These are phyloP conservation scores for Leptinotarsa defecta DNA, from an alignment of 1,140 invertebrate genomes.

Conservation along the genomic window DNA sequence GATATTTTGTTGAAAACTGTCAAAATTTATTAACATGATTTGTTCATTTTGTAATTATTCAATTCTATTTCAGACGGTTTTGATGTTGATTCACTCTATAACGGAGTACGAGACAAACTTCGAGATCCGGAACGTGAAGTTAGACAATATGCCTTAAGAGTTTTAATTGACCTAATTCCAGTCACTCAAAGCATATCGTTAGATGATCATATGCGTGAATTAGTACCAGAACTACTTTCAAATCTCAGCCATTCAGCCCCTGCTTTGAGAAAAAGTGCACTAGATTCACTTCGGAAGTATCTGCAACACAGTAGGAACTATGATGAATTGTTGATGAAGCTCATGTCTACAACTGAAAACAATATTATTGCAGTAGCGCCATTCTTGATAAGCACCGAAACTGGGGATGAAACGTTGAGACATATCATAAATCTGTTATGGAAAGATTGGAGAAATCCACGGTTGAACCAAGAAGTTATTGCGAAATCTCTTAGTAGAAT, in stretches of 20 bases:
- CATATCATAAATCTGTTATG: slow-evolving; percentile 5
- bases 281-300: slow-evolving; percentile 25
- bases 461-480: slow-evolving; percentile 11
- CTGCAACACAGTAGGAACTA: slow-evolving; percentile 16
- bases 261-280: slow-evolving; percentile 70
- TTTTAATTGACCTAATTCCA: slow-evolving; percentile 74
- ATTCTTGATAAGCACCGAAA: slow-evolving; percentile 14
- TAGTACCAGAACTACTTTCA: slow-evolving; percentile 69
- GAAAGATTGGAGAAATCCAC: not conserved
- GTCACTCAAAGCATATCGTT: slow-evolving; percentile 65
- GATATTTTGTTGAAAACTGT: no score
- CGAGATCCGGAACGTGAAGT: slow-evolving; percentile 81
- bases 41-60: not conserved
- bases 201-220: slow-evolving; percentile 63
- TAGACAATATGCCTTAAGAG: slow-evolving; percentile 74
- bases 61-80: slow-evolving; percentile 62
- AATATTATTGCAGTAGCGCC: not conserved
- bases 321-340: slow-evolving; percentile 14
- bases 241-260: slow-evolving; percentile 77
- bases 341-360: slow-evolving; percentile 22
- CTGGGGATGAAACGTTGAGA: slow-evolving; percentile 10
- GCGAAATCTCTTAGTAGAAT: slow-evolving; percentile 18
- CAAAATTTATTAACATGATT: no score
- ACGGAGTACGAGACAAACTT: slow-evolving; percentile 71
- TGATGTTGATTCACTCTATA: slow-evolving; percentile 67